A percentile compares a stretch with the other conserved stretches of the same genome.
Conservation (phyloP, 2,888 invertebrate genomes). For the Synergus umbraculus region DNA sequence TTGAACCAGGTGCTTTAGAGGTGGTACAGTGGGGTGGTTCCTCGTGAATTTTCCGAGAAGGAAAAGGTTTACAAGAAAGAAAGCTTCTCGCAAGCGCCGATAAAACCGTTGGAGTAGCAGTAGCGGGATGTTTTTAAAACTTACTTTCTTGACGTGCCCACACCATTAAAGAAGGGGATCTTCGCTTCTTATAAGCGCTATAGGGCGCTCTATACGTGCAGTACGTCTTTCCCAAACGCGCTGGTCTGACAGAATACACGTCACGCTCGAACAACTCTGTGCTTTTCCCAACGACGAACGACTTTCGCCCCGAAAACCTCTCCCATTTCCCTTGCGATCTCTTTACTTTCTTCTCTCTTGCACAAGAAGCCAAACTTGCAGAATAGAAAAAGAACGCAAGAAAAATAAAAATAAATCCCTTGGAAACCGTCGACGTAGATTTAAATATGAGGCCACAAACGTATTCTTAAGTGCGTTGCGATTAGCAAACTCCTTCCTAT, state of each 20-base stretch:
- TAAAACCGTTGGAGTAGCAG: constrained; percentile 58
- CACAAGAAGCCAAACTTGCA: neutral
- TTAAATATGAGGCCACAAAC: constrained; percentile 17
- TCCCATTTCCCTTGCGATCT: constrained; percentile 11
- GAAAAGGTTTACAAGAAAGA: constrained; percentile 22
- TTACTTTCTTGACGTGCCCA: constrained; percentile 61
- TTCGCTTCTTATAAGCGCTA: constrained; percentile 36
- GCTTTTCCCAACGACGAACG: constrained; percentile 37
- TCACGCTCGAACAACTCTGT: constrained; percentile 68
- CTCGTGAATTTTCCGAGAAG: neutral
- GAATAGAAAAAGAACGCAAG: neutral
- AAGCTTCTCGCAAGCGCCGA: constrained; percentile 49
- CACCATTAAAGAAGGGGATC: constrained; percentile 58
- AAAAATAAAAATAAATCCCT: neutral
- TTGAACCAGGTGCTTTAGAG: constrained; percentile 34
- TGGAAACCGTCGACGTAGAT: neutral
- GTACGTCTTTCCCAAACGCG: constrained; percentile 40
- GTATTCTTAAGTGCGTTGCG: constrained; percentile 24
- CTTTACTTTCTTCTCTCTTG: constrained; percentile 15
- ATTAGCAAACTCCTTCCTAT: neutral
- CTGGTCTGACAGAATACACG: constrained; percentile 63
- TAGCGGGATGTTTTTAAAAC: constrained; percentile 64
- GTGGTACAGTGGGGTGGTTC: constrained; percentile 25
- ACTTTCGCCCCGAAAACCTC: constrained; percentile 33
- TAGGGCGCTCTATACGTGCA: constrained; percentile 26